These are phyloP conservation scores for Apamea anceps DNA, from an alignment of 2,888 invertebrate species.

Conservation along the genomic window DNA sequence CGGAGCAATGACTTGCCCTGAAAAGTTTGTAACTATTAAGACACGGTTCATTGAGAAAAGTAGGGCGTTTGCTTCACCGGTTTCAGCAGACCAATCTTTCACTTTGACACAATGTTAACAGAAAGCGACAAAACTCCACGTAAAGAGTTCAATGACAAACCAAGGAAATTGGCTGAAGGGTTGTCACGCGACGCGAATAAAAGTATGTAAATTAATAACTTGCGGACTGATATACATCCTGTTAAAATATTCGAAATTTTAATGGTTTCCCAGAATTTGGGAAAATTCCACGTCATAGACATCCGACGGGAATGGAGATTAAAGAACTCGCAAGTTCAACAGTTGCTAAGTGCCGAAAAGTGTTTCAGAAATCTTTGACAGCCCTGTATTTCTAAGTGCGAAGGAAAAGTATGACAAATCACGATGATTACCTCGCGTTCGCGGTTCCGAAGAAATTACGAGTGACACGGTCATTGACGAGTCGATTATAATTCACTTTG, in stretches of 20 bases:
- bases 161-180: constrained; percentile 69
- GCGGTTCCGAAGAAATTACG: constrained; percentile 71
- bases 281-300: constrained; percentile 24
- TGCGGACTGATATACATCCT: constrained; percentile 68
- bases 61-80: constrained; percentile 45
- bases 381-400: constrained; percentile 60
- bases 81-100: constrained; percentile 55
- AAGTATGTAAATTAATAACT: constrained; percentile 57
- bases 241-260: constrained; percentile 45
- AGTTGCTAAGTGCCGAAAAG: constrained; percentile 21
- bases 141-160: constrained; percentile 76
- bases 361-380: constrained; percentile 26
- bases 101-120: constrained; percentile 59
- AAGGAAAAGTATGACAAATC: constrained; percentile 85
- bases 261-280: constrained; percentile 47
- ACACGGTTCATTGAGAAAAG: constrained; percentile 48
- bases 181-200: constrained; percentile 64
- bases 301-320: constrained; percentile 31
- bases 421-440: constrained; percentile 71
- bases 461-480: constrained; percentile 70
- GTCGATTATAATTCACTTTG: constrained; percentile 74
- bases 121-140: constrained; percentile 73
- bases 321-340: constrained; percentile 45
- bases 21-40: constrained; percentile 51
- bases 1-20: constrained; percentile 53